These are phyloP conservation scores for Phrynocephalus vlangalii DNA, from an alignment of 2,797 vertebrate species.

Conservation along the genomic window DNA sequence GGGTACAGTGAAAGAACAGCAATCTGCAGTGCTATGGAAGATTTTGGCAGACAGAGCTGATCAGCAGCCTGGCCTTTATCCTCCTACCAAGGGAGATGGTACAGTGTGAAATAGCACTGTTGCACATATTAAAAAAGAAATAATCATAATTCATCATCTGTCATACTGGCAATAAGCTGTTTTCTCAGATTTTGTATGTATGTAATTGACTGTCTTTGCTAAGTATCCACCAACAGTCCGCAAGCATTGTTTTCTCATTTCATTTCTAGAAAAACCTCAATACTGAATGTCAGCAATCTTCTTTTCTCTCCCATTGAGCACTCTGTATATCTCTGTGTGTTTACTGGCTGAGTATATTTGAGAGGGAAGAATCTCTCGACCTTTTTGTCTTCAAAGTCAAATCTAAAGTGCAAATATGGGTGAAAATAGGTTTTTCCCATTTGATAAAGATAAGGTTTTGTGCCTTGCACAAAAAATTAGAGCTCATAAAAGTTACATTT, in stretches of 20 bases:
- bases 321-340: not conserved
- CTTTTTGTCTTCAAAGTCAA: too few species aligned
- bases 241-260: not conserved
- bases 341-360: not conserved
- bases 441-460: too few species aligned
- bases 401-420: too few species aligned
- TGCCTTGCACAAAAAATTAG: too few species aligned
- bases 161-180: not conserved
- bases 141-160: not conserved
- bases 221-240: not conserved
- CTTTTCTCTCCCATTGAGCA: not conserved
- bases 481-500: too few species aligned
- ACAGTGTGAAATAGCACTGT: constrained; percentile 48
- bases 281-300: not conserved
- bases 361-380: too few species aligned
- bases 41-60: constrained; percentile 50
- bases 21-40: constrained; percentile 49
- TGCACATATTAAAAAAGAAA: constrained; percentile 19
- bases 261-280: too few species aligned
- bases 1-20: constrained; percentile 61
- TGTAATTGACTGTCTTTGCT: not conserved
- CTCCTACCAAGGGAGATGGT: constrained; percentile 48
- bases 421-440: too few species aligned
- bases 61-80: constrained; percentile 51
- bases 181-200: not conserved